Conservation (phyloP, 2,113 vertebrate species). For the Limanda limanda region DNA sequence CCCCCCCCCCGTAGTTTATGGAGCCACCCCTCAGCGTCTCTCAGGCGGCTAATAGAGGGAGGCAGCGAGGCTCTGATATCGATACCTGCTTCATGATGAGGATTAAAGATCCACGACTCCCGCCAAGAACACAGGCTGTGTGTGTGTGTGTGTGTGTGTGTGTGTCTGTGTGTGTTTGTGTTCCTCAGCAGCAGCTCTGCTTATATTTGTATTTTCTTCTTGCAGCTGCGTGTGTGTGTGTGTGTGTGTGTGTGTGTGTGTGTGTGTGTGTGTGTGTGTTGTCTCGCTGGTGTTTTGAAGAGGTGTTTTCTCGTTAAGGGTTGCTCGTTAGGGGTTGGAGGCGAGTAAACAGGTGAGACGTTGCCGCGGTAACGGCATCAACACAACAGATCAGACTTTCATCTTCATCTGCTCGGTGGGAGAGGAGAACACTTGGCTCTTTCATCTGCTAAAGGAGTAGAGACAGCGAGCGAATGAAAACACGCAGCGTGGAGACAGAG, state of each 20-base stretch:
- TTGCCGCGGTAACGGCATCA: constrained; percentile 55
- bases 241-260: constrained; percentile 19
- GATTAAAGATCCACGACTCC: constrained; percentile 69
- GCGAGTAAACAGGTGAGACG: constrained; percentile 68
- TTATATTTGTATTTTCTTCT: too few relatives aligned
- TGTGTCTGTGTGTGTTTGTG: constrained; percentile 1
- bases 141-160: constrained; percentile 13
- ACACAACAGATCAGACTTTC: constrained; percentile 68
- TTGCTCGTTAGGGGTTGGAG: constrained; percentile 66
- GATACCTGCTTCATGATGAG: constrained; percentile 92
- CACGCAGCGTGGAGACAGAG: neutral
- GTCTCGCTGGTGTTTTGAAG: constrained; percentile 53
- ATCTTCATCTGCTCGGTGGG: constrained; percentile 59
- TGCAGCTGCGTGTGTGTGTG: constrained; percentile 16
- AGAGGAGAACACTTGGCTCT: constrained; percentile 60
- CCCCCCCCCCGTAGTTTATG: neutral
- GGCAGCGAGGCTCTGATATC: constrained; percentile 92
- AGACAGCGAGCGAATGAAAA: constrained; percentile 32
- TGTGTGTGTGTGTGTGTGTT: constrained; percentile 14
- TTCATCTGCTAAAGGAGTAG: constrained; percentile 61
- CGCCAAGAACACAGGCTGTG: constrained; percentile 45
- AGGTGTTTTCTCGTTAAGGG: constrained; percentile 69
- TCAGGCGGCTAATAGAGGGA: constrained; percentile 87
- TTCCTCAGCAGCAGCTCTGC: neutral
- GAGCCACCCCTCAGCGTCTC: constrained; percentile 44